phyloP scores from a whole-genome alignment of 2,113 vertebrate species.

The Ammospiza caudacuta region DNA sequence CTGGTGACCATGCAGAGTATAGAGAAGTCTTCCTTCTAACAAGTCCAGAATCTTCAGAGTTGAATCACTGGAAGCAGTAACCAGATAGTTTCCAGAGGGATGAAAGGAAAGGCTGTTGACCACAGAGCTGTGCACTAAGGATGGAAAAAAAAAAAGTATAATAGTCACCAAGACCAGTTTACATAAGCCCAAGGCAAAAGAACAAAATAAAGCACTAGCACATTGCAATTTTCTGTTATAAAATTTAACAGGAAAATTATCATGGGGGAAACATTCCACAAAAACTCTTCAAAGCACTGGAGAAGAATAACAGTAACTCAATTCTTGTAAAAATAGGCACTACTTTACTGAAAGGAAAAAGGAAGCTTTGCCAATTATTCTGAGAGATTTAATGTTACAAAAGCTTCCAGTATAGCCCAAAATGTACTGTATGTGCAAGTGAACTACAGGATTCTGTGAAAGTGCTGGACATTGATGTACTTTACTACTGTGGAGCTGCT shows the following conservation, averaged over 20 bases:
- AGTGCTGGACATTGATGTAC: background rate
- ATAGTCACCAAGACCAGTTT: background rate
- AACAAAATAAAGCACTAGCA: background rate
- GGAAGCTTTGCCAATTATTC: conserved; percentile 8
- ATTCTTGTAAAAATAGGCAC: background rate
- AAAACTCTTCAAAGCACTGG: background rate
- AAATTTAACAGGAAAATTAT: conserved; percentile 16
- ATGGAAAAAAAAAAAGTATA: background rate
- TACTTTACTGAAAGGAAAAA: background rate
- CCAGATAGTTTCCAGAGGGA: conserved; percentile 88
- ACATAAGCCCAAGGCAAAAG: conserved; percentile 6
- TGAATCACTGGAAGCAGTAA: conserved; percentile 93
- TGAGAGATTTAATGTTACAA: background rate
- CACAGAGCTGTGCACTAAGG: conserved; percentile 86
- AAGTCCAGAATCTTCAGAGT: conserved; percentile 96
- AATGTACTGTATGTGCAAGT: background rate
- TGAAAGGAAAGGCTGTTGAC: conserved; percentile 95
- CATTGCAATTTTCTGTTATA: background rate
- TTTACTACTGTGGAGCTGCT: background rate
- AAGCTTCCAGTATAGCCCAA: background rate
- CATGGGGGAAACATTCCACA: background rate
- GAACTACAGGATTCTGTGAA: background rate
- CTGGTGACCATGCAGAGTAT: conserved; percentile 96
- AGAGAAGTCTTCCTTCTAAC: conserved; percentile 91
- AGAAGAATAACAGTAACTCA: conserved; percentile 13